Evolutionary conservation across 2,888 invertebrate genomes (phyloP).

Genomic region (Troides oblongomaculatus): DNA sequence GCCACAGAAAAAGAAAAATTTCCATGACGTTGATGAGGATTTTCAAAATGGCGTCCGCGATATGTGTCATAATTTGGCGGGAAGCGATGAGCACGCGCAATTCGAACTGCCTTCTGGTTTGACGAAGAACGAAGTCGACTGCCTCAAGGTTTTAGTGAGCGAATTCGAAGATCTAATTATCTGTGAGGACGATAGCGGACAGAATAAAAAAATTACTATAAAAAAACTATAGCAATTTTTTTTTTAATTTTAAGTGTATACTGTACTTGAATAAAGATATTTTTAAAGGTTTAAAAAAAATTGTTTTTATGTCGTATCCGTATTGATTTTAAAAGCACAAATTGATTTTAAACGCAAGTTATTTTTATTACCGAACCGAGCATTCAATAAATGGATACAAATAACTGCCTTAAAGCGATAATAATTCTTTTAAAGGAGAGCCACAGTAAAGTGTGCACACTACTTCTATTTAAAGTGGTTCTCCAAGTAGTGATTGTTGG

Average conservation of each 20-base stretch:
- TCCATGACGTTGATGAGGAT: conserved; percentile 57
- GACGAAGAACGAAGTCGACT: conserved; percentile 52
- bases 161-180: conserved; percentile 51
- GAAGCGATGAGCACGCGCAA: conserved; percentile 50
- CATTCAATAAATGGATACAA: too few relatives aligned
- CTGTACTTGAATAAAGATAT: not conserved
- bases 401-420: too few relatives aligned
- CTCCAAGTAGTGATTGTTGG: too few relatives aligned
- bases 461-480: too few relatives aligned
- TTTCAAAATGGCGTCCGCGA: conserved; percentile 55
- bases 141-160: conserved; percentile 50
- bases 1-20: conserved; percentile 40
- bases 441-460: too few relatives aligned
- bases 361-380: too few relatives aligned
- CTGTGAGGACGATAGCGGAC: conserved; percentile 51
- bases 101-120: conserved; percentile 60
- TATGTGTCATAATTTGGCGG: conserved; percentile 62
- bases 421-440: too few relatives aligned
- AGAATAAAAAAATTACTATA: conserved; percentile 50
- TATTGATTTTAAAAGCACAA: not conserved
- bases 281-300: too few relatives aligned
- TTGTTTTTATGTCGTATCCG: not conserved
- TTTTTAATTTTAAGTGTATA: not conserved
- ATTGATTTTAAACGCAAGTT: too few relatives aligned
- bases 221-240: conserved; percentile 37